Conservation (phyloP, 1,140 invertebrate species). For the Pogonomyrmex californicus region DNA sequence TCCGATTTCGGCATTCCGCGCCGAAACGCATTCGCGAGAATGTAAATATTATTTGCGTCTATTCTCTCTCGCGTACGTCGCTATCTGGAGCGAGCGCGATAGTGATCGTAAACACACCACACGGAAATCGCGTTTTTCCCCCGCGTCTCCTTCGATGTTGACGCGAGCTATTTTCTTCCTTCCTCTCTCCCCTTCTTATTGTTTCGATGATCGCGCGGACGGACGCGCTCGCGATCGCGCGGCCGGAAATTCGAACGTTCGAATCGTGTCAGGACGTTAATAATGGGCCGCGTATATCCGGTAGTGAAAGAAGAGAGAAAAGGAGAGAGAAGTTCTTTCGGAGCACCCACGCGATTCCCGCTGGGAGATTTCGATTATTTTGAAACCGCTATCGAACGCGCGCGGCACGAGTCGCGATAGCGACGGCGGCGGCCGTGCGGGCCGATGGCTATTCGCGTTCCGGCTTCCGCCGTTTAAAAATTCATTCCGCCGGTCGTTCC, state of each 20-base stretch:
- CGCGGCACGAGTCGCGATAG: constrained; percentile 16
- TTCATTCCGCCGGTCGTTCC: not conserved
- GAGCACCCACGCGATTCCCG: not conserved
- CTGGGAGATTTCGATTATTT: constrained; percentile 51
- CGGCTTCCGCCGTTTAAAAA: constrained; percentile 46
- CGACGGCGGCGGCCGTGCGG: not conserved
- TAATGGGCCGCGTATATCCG: constrained; percentile 41
- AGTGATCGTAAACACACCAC: constrained; percentile 44
- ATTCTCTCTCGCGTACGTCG: not conserved
- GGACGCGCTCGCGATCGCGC: not conserved
- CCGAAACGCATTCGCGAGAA: not conserved
- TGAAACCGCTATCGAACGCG: constrained; percentile 21
- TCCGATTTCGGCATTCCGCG: not conserved
- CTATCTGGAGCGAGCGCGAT: constrained; percentile 26
- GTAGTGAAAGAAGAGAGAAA: not conserved
- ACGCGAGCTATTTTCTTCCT: not conserved
- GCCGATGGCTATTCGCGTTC: constrained; percentile 10
- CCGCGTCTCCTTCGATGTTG: not conserved
- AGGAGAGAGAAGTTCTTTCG: not conserved
- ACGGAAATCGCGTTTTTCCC: constrained; percentile 10
- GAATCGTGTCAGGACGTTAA: constrained; percentile 12
- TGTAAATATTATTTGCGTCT: constrained; percentile 23
- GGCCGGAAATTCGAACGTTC: constrained; percentile 28
- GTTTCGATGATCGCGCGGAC: constrained; percentile 6
- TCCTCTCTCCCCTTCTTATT: not conserved